These are phyloP conservation scores for Melozone crissalis DNA, from an alignment of 2,113 vertebrate species.

Conservation along the genomic window DNA sequence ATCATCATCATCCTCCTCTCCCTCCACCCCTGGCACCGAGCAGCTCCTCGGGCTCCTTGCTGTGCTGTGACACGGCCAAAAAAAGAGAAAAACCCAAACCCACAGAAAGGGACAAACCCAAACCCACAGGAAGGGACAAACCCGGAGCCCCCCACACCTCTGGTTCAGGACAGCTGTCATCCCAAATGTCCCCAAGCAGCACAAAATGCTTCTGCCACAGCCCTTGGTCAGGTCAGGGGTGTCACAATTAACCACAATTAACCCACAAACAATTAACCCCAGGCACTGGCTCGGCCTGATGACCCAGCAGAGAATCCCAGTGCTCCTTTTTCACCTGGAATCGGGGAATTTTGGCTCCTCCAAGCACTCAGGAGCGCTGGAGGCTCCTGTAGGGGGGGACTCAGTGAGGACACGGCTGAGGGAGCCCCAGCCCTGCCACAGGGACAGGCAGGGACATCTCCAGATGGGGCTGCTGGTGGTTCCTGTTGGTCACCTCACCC, in stretches of 20 bases:
- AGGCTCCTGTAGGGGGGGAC: neutral
- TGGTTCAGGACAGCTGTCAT: neutral
- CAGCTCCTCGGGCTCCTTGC: neutral
- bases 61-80: neutral
- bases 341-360: neutral
- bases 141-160: neutral
- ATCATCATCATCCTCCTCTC: neutral
- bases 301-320: neutral
- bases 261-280: neutral
- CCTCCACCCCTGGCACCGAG: neutral
- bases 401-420: rapidly evolving
- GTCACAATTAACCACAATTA: neutral
- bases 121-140: too few species aligned
- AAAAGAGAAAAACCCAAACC: neutral
- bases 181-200: neutral
- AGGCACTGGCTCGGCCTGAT: neutral
- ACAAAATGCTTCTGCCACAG: neutral
- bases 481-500: neutral
- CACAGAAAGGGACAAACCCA: neutral
- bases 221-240: neutral
- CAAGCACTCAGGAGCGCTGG: too few species aligned
- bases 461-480: rapidly evolving
- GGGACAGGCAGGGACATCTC: rapidly evolving
- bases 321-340: neutral
- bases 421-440: neutral